A percentile compares a stretch with the other conserved stretches of the same genome.
These are phyloP conservation scores for Drosophila busckii DNA, from an alignment of 1,140 invertebrate species.

Conservation along the genomic window DNA sequence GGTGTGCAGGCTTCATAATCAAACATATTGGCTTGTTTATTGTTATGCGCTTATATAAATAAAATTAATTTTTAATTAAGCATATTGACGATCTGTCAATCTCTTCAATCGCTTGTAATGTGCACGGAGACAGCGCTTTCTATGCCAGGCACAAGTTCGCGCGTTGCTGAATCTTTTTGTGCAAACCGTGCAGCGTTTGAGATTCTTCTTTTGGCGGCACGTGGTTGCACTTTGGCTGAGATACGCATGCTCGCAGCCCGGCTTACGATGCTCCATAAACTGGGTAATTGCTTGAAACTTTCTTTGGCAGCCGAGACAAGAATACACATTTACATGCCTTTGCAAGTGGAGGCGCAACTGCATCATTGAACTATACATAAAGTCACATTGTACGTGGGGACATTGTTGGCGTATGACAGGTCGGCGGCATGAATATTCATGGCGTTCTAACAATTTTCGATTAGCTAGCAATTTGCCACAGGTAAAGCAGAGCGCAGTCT, in stretches of 20 bases:
- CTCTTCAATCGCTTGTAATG: slow-evolving; percentile 4
- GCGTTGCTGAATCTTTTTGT: slow-evolving; percentile 15
- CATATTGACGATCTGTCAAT: neutral
- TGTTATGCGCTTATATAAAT: slow-evolving; percentile 41
- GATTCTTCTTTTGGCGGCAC: neutral
- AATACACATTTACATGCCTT: slow-evolving; percentile 20
- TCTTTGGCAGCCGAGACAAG: slow-evolving; percentile 27
- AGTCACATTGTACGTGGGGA: slow-evolving; percentile 39
- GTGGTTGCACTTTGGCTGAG: neutral
- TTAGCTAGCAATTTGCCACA: slow-evolving; percentile 38
- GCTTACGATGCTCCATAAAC: slow-evolving; percentile 28
- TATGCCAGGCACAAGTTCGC: slow-evolving; percentile 9
- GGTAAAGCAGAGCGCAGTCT: slow-evolving; percentile 23
- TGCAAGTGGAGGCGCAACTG: slow-evolving; percentile 33
- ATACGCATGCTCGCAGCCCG: neutral
- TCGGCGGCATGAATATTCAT: too few species aligned
- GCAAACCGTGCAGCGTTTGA: slow-evolving; percentile 33
- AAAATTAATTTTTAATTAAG: slow-evolving; percentile 8
- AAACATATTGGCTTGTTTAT: slow-evolving; percentile 12
- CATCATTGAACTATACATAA: slow-evolving; percentile 13
- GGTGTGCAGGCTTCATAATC: slow-evolving; percentile 75
- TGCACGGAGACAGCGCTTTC: slow-evolving; percentile 18
- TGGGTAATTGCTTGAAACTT: slow-evolving; percentile 19
- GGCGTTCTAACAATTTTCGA: slow-evolving; percentile 4
- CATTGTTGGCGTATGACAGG: slow-evolving; percentile 29